A percentile compares a stretch with the other conserved stretches of the same genome.
Conservation (phyloP, 2,888 invertebrate genomes). For the Pyrrhosoma nymphula region DNA sequence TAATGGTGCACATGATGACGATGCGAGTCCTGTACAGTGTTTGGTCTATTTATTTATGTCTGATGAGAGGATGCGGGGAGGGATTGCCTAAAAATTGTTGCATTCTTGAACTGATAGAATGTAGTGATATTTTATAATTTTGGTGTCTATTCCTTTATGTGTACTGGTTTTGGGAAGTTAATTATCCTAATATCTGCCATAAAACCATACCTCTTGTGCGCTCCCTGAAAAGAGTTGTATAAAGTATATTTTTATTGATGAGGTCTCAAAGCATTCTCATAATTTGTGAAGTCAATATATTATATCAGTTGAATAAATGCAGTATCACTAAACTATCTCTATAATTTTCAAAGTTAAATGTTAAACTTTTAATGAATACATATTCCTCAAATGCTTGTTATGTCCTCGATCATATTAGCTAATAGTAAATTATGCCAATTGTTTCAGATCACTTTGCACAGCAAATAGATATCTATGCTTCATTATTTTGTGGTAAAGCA, state of each 20-base stretch:
- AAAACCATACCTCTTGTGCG: slow-evolving; percentile 57
- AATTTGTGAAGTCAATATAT: slow-evolving; percentile 61
- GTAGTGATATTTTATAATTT: slow-evolving; percentile 49
- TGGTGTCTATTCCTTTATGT: slow-evolving; percentile 56
- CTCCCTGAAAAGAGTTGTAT: slow-evolving; percentile 59
- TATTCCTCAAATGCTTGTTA: slow-evolving; percentile 35
- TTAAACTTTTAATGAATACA: slow-evolving; percentile 1
- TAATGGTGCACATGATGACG: slow-evolving; percentile 28
- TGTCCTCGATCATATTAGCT: background rate
- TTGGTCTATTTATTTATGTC: slow-evolving; percentile 63
- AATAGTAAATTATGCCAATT: background rate
- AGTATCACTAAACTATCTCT: slow-evolving; percentile 8
- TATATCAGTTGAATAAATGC: slow-evolving; percentile 46
- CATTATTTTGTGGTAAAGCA: slow-evolving; percentile 13
- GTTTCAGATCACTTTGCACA: slow-evolving; percentile 41
- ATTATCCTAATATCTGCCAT: slow-evolving; percentile 58
- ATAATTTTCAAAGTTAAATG: slow-evolving; percentile 42
- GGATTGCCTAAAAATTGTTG: slow-evolving; percentile 62
- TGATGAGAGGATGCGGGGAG: background rate
- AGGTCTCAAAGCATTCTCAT: slow-evolving; percentile 53
- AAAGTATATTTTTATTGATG: slow-evolving; percentile 58
- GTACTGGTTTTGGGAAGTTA: slow-evolving; percentile 62
- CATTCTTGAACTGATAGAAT: slow-evolving; percentile 45
- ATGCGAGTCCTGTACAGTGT: slow-evolving; percentile 38
- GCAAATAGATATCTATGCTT: background rate